A percentile compares a stretch with the other conserved stretches of the same genome.
Evolutionary conservation across 2,797 vertebrate genomes (phyloP).

Genomic region (Hippopotamyrus pictus): DNA sequence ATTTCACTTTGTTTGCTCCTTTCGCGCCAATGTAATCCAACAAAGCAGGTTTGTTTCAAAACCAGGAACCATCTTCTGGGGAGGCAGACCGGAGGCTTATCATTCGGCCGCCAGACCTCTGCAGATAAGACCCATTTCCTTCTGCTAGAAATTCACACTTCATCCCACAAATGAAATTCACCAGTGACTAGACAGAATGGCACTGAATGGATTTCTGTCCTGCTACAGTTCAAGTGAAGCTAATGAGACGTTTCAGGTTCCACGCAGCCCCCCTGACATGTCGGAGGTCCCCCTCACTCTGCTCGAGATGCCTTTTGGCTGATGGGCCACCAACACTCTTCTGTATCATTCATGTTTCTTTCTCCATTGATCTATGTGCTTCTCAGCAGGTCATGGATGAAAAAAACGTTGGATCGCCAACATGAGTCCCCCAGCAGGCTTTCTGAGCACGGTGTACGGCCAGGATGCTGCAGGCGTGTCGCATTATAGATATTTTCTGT

Average conservation of each 20-base stretch:
- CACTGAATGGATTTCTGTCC: background rate
- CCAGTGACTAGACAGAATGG: background rate
- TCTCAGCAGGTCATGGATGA: background rate
- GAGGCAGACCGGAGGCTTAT: background rate
- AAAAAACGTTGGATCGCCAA: background rate
- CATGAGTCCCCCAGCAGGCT: background rate
- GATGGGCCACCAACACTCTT: background rate
- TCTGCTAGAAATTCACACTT: background rate
- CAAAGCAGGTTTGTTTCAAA: background rate
- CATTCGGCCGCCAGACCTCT: background rate
- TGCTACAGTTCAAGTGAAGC: background rate
- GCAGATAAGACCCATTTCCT: conserved; percentile 4
- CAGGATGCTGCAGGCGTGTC: background rate
- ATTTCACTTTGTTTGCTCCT: background rate
- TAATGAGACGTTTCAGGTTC: background rate
- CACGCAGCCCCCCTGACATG: background rate
- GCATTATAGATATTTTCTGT: background rate
- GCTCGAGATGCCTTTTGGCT: background rate
- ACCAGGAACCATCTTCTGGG: background rate
- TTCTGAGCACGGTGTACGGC: background rate
- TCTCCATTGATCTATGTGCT: background rate
- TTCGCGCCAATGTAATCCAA: background rate
- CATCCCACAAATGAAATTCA: background rate
- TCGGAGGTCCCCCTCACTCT: background rate
- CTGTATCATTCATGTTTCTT: background rate